phyloP scores from a whole-genome alignment of 2,797 vertebrate genomes.

The Mallotus villosus region DNA sequence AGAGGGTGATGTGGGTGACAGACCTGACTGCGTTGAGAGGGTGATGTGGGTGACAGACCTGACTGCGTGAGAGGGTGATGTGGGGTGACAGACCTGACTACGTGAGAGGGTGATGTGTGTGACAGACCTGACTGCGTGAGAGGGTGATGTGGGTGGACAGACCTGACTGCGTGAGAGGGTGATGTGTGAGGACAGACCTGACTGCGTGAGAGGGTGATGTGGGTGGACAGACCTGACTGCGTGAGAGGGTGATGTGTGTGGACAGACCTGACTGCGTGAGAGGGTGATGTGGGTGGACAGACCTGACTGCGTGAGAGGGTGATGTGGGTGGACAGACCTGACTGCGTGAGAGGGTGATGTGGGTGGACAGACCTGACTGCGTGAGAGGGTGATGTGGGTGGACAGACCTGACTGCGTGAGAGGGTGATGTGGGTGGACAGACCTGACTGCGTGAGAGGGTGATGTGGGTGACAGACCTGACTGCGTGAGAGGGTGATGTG shows the following conservation, averaged over 20 bases:
- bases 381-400: not conserved
- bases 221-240: slow-evolving; percentile 79
- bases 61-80: slow-evolving; percentile 49
- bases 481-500: slow-evolving; percentile 12
- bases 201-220: slow-evolving; percentile 45
- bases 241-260: not conserved
- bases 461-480: slow-evolving; percentile 77
- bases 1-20: slow-evolving; percentile 21
- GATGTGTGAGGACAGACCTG: slow-evolving; percentile 74
- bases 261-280: slow-evolving; percentile 80
- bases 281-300: slow-evolving; percentile 21
- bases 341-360: slow-evolving; percentile 45
- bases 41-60: slow-evolving; percentile 71
- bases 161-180: slow-evolving; percentile 77
- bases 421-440: slow-evolving; percentile 21
- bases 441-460: slow-evolving; percentile 77
- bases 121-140: slow-evolving; percentile 79
- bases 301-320: slow-evolving; percentile 77
- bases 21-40: slow-evolving; percentile 78
- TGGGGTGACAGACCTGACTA: slow-evolving; percentile 79
- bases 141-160: slow-evolving; percentile 21
- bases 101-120: not conserved
- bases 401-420: slow-evolving; percentile 80
- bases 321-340: slow-evolving; percentile 73
- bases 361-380: slow-evolving; percentile 79